Conservation (phyloP, 2,113 vertebrate species). For the Triplophysa tibetana region DNA sequence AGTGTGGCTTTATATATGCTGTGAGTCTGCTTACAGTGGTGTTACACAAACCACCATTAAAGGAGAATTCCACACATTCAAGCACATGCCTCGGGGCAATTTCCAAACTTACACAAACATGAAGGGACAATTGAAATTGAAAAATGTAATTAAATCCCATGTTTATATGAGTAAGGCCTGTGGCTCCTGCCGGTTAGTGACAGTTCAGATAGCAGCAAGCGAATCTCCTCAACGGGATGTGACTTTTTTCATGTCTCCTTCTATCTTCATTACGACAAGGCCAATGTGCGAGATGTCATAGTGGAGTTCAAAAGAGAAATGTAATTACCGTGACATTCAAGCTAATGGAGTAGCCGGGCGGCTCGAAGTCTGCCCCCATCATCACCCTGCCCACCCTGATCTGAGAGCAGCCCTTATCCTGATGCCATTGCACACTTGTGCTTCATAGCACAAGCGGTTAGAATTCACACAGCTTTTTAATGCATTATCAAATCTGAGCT, state of each 20-base stretch:
- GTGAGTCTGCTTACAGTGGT: background rate
- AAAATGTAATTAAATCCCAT: conserved; percentile 57
- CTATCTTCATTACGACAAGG: conserved; percentile 41
- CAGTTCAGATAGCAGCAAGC: conserved; percentile 28
- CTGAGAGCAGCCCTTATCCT: conserved; percentile 15
- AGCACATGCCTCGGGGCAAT: conserved; percentile 53
- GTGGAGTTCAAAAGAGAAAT: conserved; percentile 55
- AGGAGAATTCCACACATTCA: conserved; percentile 48
- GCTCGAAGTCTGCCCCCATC: conserved; percentile 31
- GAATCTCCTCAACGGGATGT: background rate
- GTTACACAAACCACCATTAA: conserved; percentile 36
- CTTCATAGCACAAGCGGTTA: background rate
- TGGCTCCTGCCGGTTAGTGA: conserved; percentile 49
- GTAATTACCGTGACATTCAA: conserved; percentile 57
- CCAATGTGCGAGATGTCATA: conserved; percentile 50
- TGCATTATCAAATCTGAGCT: background rate
- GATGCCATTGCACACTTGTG: background rate
- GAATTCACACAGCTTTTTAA: background rate
- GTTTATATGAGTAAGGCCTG: conserved; percentile 51
- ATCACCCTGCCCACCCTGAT: conserved; percentile 7
- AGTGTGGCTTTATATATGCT: background rate
- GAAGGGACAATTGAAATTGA: conserved; percentile 48
- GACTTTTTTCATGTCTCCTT: conserved; percentile 17
- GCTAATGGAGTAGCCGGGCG: conserved; percentile 48
- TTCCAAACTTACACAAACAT: conserved; percentile 56